phyloP scores from a whole-genome alignment of 2,113 vertebrate genomes.

The Cebidichthys violaceus region DNA sequence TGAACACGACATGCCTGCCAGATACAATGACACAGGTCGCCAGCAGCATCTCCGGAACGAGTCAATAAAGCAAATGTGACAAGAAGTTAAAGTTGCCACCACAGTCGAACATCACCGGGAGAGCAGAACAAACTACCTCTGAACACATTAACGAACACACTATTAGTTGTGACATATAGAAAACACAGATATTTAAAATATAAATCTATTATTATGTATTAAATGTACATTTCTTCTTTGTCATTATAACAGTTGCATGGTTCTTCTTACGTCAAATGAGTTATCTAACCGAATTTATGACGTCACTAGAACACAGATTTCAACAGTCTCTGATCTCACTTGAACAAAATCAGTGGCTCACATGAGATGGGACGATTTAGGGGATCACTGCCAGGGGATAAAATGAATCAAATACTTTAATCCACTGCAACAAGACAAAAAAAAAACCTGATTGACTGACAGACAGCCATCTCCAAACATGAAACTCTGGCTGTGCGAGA shows the following conservation, averaged over 20 bases:
- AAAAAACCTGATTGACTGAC: slow-evolving; percentile 53
- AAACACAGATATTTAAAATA: background rate
- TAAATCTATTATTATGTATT: background rate
- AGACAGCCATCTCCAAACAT: slow-evolving; percentile 32
- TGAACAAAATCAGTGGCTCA: slow-evolving; percentile 53
- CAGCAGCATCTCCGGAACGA: slow-evolving; percentile 27
- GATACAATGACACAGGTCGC: slow-evolving; percentile 48
- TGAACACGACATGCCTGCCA: slow-evolving; percentile 45
- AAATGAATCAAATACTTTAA: slow-evolving; percentile 75
- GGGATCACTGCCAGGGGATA: slow-evolving; percentile 68
- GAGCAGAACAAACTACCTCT: background rate
- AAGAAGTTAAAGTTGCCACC: slow-evolving; percentile 36
- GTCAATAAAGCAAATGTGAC: slow-evolving; percentile 57
- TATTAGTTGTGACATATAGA: background rate
- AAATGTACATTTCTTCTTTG: background rate
- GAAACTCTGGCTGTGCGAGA: slow-evolving; percentile 9
- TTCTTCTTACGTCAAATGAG: slow-evolving; percentile 5
- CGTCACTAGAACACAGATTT: slow-evolving; percentile 34
- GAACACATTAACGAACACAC: background rate
- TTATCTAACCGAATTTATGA: slow-evolving; percentile 58
- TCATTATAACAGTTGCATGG: background rate
- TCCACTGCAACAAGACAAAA: slow-evolving; percentile 54
- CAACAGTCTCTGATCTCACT: slow-evolving; percentile 22
- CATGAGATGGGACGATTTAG: slow-evolving; percentile 64
- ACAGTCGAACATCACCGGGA: slow-evolving; percentile 1